Conservation (phyloP, 53 echinoderm and acorn worm species). For the Apostichopus leukothele region DNA sequence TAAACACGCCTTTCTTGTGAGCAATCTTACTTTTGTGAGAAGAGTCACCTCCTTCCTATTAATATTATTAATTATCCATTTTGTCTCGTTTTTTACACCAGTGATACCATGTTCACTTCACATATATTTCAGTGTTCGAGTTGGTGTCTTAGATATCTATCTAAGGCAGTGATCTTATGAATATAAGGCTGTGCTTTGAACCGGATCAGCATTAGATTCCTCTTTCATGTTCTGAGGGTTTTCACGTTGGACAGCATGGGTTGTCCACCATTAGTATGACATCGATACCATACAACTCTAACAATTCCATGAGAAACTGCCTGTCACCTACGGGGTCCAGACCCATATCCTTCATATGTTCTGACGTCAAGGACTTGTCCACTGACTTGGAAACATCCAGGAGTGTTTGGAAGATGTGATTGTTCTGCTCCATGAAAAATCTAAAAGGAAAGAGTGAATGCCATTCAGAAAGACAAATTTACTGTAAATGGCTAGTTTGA, state of each 20-base stretch:
- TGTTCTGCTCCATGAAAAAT: constrained; percentile 94
- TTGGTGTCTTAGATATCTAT: too few relatives aligned
- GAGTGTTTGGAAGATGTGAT: constrained; percentile 92
- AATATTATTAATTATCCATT: too few relatives aligned
- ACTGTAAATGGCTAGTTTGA: not conserved
- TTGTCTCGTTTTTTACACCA: too few relatives aligned
- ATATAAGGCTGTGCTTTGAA: too few relatives aligned
- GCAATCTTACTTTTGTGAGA: too few relatives aligned
- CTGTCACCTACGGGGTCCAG: constrained; percentile 91
- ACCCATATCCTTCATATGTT: constrained; percentile 96
- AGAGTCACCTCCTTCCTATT: too few relatives aligned
- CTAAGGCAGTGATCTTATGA: too few relatives aligned
- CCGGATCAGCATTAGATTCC: too few relatives aligned
- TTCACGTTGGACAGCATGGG: constrained; percentile 90
- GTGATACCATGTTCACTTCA: too few relatives aligned
- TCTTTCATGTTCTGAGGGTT: not conserved
- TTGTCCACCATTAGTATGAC: constrained; percentile 96
- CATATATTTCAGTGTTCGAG: too few relatives aligned
- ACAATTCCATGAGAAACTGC: constrained; percentile 92
- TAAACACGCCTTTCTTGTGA: too few relatives aligned
- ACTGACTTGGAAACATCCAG: constrained; percentile 74
- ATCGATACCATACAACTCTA: constrained; percentile 95
- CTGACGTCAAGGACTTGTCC: constrained; percentile 84
- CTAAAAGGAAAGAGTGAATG: constrained; percentile 46
- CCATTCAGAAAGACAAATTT: not conserved